Conservation (phyloP, 2,113 vertebrate genomes). For the Pachyramphus minor region DNA sequence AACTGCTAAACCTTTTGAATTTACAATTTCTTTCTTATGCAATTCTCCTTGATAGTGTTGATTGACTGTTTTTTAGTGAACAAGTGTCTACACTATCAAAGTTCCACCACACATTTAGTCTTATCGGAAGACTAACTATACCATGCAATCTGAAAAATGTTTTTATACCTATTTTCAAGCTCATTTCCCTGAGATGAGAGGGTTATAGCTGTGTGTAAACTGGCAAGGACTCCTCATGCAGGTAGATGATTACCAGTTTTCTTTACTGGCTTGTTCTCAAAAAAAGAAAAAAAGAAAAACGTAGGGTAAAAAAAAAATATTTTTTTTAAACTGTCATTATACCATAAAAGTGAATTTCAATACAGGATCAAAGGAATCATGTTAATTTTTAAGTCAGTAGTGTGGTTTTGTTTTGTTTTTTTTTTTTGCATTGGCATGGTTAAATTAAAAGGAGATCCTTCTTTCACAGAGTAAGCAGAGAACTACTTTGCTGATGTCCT, state of each 20-base stretch:
- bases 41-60: background rate
- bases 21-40: background rate
- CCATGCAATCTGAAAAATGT: fast-evolving
- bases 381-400: background rate
- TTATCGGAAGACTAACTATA: background rate
- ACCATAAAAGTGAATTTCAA: background rate
- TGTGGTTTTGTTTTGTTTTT: background rate
- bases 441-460: background rate
- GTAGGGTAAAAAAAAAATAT: fast-evolving
- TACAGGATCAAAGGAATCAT: background rate
- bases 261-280: background rate
- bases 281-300: background rate
- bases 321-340: background rate
- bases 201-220: background rate
- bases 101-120: background rate
- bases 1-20: background rate
- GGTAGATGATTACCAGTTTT: background rate
- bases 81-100: background rate
- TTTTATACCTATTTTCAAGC: background rate
- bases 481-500: background rate
- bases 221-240: background rate
- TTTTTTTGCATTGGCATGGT: background rate
- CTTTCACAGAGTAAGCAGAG: background rate
- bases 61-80: background rate
- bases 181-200: background rate